These are phyloP conservation scores for Atta texana DNA, from an alignment of 1,140 invertebrate species.

Conservation along the genomic window DNA sequence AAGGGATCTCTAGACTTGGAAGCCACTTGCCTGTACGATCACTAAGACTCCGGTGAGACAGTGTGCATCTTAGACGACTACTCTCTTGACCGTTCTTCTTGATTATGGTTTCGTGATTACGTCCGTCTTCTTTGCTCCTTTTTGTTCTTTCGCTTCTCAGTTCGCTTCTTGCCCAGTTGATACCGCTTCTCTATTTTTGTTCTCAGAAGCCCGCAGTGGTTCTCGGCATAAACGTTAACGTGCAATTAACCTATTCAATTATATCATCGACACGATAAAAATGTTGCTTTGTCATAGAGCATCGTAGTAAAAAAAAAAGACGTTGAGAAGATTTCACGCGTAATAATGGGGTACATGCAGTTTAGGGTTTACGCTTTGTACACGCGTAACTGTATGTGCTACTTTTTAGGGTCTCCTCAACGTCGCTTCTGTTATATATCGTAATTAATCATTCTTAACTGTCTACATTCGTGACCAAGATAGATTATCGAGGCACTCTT, in stretches of 20 bases:
- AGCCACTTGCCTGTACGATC: conserved; percentile 34
- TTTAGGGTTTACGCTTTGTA: conserved; percentile 27
- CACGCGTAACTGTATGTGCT: background rate
- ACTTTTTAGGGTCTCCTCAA: conserved; percentile 9
- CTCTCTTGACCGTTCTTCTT: conserved; percentile 17
- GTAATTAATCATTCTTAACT: conserved; percentile 50
- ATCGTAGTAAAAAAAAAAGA: background rate
- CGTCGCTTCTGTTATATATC: conserved; percentile 7
- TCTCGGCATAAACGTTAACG: conserved; percentile 36
- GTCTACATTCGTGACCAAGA: conserved; percentile 22
- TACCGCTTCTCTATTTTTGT: conserved; percentile 23
- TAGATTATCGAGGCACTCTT: conserved; percentile 25
- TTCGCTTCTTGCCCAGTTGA: conserved; percentile 1
- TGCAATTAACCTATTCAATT: conserved; percentile 58
- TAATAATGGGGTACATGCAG: conserved; percentile 2
- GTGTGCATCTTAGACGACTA: conserved; percentile 22
- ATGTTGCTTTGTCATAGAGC: conserved; percentile 7
- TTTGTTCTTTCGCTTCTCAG: background rate
- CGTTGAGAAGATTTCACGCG: background rate
- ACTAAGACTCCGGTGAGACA: background rate
- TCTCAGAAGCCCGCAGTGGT: conserved; percentile 35
- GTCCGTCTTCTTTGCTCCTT: background rate
- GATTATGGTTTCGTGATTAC: conserved; percentile 46
- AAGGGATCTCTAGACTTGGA: conserved; percentile 10
- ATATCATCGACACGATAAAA: background rate